Evolutionary conservation across 2,797 vertebrate species (phyloP), one percentile per base, ranked within the genome.

Genomic region (Euthynnus affinis): DNA sequence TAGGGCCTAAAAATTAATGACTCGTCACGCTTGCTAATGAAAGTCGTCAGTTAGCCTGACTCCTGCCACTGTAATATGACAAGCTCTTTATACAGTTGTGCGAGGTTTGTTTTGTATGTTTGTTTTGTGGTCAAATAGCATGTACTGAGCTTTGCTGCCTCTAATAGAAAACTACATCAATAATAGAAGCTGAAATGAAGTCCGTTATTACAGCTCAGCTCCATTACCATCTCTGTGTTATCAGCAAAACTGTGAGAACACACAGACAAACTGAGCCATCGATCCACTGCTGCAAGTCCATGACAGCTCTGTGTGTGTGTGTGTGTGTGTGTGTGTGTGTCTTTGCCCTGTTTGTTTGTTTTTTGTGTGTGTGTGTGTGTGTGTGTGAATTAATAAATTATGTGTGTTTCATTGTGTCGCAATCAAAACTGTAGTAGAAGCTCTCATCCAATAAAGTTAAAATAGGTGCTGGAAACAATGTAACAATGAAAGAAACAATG

Each of bases 141-240:
- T 12, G 6, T 7, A 70, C 40, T 44, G 14, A 67, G 67, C 71
- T 74, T 49, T 55, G 40, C 53, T 48, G 18, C 7, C 34, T 32
- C 22, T 69, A 49, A 63, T 51, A 72, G 59, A 62, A 71, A 72
- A 68, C 58, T 6, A 23, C 72, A 63, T 80, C 51, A 73, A 66
- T 82, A 76, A 55, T 42, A 40, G 53, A 57, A 59, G 55, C 67
- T 37, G 34, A 57, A 78, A 78, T 61, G 0, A 68, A 68, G 65
- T 71, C 27, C 14, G 22, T 74, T 74, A 70, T 71, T 40, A 34
- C 14, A 6, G 34, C 46, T 79, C 18, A 32, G 72, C 44, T 52
- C 51, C 34, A 66, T 70, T 63, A 69, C 48, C 27, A 56, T 20
- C 27, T 29, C 27, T 56, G 22, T 61, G 15, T 79, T 64, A 52